These are phyloP conservation scores for Xanthia togata DNA, from an alignment of 2,888 invertebrate genomes.

Conservation along the genomic window DNA sequence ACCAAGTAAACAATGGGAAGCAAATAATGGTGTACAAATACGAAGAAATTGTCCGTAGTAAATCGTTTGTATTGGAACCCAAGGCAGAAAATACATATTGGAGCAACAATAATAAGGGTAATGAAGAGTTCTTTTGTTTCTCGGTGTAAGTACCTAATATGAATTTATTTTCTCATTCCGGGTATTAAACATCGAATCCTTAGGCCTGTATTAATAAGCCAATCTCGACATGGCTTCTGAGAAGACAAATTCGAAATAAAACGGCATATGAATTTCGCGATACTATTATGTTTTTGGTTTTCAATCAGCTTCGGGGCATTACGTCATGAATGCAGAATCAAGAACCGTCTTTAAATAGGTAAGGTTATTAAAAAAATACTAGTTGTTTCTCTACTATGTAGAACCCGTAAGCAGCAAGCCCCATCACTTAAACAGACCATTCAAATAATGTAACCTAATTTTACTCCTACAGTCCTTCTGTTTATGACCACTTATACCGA, in stretches of 20 bases:
- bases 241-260: not conserved
- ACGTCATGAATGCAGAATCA: not conserved
- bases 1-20: conserved; percentile 38
- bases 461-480: conserved; percentile 22
- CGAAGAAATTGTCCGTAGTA: conserved; percentile 42
- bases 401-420: too few species aligned
- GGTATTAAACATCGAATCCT: conserved; percentile 6
- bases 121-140: conserved; percentile 46
- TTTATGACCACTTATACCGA: conserved; percentile 42
- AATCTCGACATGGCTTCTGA: not conserved
- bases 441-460: conserved; percentile 24
- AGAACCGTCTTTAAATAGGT: not conserved
- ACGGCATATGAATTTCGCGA: not conserved
- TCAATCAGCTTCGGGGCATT: not conserved
- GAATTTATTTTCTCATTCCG: conserved; percentile 41
- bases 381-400: too few species aligned
- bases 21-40: conserved; percentile 51
- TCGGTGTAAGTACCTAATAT: conserved; percentile 18
- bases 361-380: too few species aligned
- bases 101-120: conserved; percentile 30
- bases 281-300: not conserved
- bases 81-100: conserved; percentile 33
- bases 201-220: conserved; percentile 5
- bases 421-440: not conserved
- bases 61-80: conserved; percentile 42